These are phyloP conservation scores for Ornithoptera alexandrae DNA, from an alignment of 2,888 invertebrate species.

Conservation along the genomic window DNA sequence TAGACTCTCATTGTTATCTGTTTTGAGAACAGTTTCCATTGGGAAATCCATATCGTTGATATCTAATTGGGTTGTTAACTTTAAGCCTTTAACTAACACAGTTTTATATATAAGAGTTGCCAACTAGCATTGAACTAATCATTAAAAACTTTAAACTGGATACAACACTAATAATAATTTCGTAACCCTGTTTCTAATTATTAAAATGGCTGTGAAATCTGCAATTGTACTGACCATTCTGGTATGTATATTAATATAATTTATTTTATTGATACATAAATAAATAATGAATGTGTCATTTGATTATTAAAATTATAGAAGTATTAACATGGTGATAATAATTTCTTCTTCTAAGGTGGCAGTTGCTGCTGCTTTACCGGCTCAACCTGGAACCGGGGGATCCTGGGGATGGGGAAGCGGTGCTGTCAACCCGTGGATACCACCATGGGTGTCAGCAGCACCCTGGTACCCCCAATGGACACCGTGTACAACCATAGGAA, in stretches of 20 bases:
- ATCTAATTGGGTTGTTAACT: conserved; percentile 42
- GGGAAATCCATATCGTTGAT: conserved; percentile 62
- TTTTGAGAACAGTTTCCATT: conserved; percentile 49
- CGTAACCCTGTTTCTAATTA: conserved; percentile 36
- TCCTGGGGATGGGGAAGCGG: conserved; percentile 38
- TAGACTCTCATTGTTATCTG: conserved; percentile 49
- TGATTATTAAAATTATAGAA: background rate
- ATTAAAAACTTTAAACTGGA: conserved; percentile 42
- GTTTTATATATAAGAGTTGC: conserved; percentile 54
- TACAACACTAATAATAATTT: conserved; percentile 39
- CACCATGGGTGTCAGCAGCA: conserved; percentile 62
- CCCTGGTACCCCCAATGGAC: conserved; percentile 69
- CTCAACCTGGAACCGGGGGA: conserved; percentile 40
- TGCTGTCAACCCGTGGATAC: conserved; percentile 62
- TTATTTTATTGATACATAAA: background rate
- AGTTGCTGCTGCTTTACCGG: conserved; percentile 53
- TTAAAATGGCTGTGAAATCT: conserved; percentile 63
- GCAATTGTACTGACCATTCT: conserved; percentile 53
- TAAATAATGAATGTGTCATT: background rate
- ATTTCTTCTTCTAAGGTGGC: conserved; percentile 45
- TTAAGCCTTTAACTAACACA: conserved; percentile 54
- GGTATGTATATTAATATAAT: conserved; percentile 50
- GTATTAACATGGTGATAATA: background rate
- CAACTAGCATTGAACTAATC: conserved; percentile 33
- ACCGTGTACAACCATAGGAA: conserved; percentile 58